A percentile compares a stretch with the other conserved stretches of the same genome.
Evolutionary conservation across 2,888 invertebrate genomes (phyloP).

Genomic region (Thera obeliscata): DNA sequence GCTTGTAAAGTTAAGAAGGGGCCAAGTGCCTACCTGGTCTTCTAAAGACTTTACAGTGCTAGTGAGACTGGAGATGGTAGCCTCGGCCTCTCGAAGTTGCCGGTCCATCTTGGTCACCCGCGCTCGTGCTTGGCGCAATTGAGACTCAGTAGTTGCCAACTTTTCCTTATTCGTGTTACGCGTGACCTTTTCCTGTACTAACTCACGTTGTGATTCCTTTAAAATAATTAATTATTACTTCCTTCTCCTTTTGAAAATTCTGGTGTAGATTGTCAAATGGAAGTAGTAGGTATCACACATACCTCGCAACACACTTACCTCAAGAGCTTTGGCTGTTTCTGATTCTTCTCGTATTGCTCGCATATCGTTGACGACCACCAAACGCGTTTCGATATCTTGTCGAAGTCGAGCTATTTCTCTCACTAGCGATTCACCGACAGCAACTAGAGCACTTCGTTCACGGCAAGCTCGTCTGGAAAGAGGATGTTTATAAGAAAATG

Average conservation of each 20-base stretch:
- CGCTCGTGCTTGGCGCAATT: constrained; percentile 65
- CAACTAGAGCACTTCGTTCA: constrained; percentile 64
- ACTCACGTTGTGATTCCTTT: constrained; percentile 62
- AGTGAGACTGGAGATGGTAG: constrained; percentile 72
- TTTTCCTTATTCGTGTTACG: constrained; percentile 63
- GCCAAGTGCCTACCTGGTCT: constrained; percentile 64
- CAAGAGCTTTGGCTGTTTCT: constrained; percentile 54
- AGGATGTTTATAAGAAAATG: not conserved
- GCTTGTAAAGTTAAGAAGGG: too few relatives aligned
- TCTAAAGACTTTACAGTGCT: constrained; percentile 73
- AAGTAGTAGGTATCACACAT: constrained; percentile 7
- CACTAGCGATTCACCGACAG: constrained; percentile 71
- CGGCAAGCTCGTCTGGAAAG: constrained; percentile 60
- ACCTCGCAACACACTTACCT: constrained; percentile 60
- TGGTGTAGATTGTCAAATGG: too few relatives aligned
- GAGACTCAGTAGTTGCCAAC: constrained; percentile 62
- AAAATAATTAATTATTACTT: not conserved
- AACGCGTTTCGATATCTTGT: constrained; percentile 61
- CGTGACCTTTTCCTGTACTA: constrained; percentile 68
- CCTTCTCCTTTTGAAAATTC: not conserved
- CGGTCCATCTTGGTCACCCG: constrained; percentile 75
- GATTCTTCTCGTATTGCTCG: constrained; percentile 51
- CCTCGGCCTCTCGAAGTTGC: constrained; percentile 75
- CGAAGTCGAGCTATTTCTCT: constrained; percentile 69
- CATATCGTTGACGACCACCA: constrained; percentile 51